Evolutionary conservation across 1,140 invertebrate genomes (phyloP), one percentile per base, ranked within the genome.

Genomic region (Theocolax elegans): DNA sequence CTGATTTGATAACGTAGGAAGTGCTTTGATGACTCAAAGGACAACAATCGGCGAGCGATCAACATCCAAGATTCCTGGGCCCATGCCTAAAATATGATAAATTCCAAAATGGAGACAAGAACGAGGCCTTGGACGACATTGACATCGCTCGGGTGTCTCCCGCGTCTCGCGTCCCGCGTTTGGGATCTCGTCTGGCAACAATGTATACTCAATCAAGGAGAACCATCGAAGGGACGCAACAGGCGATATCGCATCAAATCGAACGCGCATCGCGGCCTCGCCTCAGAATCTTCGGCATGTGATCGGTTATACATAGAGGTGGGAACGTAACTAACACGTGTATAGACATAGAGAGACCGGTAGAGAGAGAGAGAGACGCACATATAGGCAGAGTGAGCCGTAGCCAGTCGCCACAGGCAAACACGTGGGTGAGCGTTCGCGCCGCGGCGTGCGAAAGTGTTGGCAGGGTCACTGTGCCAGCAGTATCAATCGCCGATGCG

Each of bases 221-320:
- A 46, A 46, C 44, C 44, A 46, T 15, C 19, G 19, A 46, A 68
- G 54, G 56, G 21, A 72, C 73, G 81, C 80, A 83, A 81, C 81
- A 83, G 81, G 81, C 80, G 31, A 56, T 67, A n/a, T 72, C 66
- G n/a, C n/a, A n/a, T n/a, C n/a, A n/a, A 19, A 8, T 19, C 60
- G 70, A 67, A 73, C 67, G 73, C 71, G 71, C 71, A 71, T 64
- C 66, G 72, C 78, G 74, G 81, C 79, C 74, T 75, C 76, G 77
- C 81, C 81, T 81, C 79, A 81, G 80, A 83, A 82, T 82, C 79
- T 81, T 83, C 72, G 80, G 79, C 73, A 83, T 82, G 78, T 78
- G 77, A 81, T 81, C 76, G 74, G 79, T 76, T 59, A 74, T 67
- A 73, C 65, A 73, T 71, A 35, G 17, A 56, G 4, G 31, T 10